Conservation (phyloP, 92 coral and sea anemone genomes). For the Epizoanthus illoricatus region DNA sequence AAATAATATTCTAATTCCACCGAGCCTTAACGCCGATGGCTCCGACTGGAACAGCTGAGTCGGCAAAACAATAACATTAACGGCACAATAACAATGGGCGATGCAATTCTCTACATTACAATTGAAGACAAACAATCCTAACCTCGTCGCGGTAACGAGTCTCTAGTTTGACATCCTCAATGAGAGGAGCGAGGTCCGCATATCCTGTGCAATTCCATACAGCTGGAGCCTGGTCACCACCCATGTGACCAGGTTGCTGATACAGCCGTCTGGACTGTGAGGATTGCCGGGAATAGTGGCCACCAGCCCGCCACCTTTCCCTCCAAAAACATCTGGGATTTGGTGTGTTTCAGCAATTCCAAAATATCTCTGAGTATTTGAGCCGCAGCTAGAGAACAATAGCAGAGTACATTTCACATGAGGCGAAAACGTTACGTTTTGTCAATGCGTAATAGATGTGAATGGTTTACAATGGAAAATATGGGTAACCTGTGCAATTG, state of each 20-base stretch:
- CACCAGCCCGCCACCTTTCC: slow-evolving; percentile 6
- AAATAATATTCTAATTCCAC: too few relatives aligned
- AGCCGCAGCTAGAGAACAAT: not conserved
- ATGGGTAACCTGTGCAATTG: not conserved
- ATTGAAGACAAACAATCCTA: too few relatives aligned
- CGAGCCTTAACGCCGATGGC: too few relatives aligned
- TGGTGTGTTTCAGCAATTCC: slow-evolving; percentile 12
- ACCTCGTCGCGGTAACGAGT: too few relatives aligned
- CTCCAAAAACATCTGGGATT: slow-evolving; percentile 3
- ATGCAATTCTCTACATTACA: too few relatives aligned
- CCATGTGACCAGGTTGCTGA: not conserved
- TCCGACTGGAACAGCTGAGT: too few relatives aligned
- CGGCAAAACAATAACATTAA: too few relatives aligned
- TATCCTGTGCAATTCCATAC: not conserved
- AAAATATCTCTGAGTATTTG: slow-evolving; percentile 3
- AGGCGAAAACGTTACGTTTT: too few relatives aligned
- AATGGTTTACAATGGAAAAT: not conserved
- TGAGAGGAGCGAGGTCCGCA: slow-evolving; percentile 1
- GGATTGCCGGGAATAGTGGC: not conserved
- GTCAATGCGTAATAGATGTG: too few relatives aligned
- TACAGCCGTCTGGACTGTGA: not conserved
- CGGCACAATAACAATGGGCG: too few relatives aligned
- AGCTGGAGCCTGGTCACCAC: not conserved
- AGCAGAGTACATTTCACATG: not conserved
- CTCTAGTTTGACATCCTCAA: not conserved